phyloP scores from a whole-genome alignment of 2,113 vertebrate species.

The Psammodynastes pulverulentus region DNA sequence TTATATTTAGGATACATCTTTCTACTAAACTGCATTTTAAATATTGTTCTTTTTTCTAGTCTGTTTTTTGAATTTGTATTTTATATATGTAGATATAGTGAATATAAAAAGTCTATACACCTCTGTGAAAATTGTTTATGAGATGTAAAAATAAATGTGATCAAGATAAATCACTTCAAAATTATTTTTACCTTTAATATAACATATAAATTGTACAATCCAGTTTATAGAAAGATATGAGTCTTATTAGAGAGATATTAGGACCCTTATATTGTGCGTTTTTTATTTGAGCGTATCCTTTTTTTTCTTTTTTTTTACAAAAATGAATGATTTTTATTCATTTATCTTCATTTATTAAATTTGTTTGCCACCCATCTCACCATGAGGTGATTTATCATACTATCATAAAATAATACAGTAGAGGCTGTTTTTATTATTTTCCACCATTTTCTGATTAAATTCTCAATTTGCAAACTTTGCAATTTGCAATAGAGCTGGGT shows the following conservation, averaged over 20 bases:
- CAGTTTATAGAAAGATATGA: not conserved
- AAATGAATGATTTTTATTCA: not conserved
- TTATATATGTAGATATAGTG: not conserved
- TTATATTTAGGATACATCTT: not conserved
- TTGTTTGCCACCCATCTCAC: not conserved
- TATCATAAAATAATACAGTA: not conserved
- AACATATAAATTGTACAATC: not conserved
- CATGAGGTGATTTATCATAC: not conserved
- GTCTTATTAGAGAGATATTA: not conserved
- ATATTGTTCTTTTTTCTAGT: not conserved
- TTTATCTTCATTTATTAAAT: not conserved
- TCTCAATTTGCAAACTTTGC: slow-evolving; percentile 54
- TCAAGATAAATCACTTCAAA: too few species aligned
- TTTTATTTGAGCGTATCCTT: not conserved
- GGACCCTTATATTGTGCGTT: not conserved
- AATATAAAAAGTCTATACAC: not conserved
- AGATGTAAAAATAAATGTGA: too few species aligned
- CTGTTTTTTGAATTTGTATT: not conserved
- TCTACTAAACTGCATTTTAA: not conserved
- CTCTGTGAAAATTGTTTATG: not conserved
- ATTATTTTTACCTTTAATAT: not conserved
- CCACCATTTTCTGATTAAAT: slow-evolving; percentile 41
- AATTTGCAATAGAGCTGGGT: not conserved
- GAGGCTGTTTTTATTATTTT: slow-evolving; percentile 49
- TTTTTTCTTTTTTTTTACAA: too few species aligned